These are phyloP conservation scores for Vanessa atalanta DNA, from an alignment of 1,140 invertebrate species.

Conservation along the genomic window DNA sequence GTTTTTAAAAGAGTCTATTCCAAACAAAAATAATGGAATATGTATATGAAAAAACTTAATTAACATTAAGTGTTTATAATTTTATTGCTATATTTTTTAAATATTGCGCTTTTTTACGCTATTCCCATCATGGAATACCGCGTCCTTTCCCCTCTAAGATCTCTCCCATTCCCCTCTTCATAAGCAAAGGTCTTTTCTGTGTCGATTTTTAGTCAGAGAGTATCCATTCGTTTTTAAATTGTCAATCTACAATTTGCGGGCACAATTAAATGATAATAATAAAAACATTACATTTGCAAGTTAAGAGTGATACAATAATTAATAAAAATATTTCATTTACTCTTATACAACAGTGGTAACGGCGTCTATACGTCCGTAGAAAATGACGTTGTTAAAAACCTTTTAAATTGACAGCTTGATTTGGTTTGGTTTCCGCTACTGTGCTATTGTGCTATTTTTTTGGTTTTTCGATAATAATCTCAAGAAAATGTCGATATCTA, in stretches of 20 bases:
- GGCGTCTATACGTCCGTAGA: conserved; percentile 42
- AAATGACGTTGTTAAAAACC: conserved; percentile 65
- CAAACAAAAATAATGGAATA: too few relatives aligned
- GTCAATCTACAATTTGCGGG: background rate
- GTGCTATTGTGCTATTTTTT: conserved; percentile 80
- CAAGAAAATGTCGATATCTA: conserved; percentile 76
- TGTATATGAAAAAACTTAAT: background rate
- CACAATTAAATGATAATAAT: conserved; percentile 1
- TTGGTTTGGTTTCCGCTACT: conserved; percentile 80
- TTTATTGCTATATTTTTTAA: background rate
- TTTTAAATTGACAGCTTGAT: conserved; percentile 80
- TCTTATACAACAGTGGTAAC: conserved; percentile 22
- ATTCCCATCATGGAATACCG: conserved; percentile 32
- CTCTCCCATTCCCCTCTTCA: conserved; percentile 27
- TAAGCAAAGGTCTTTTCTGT: conserved; percentile 40
- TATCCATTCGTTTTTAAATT: conserved; percentile 16
- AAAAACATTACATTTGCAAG: background rate
- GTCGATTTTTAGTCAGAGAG: conserved; percentile 27
- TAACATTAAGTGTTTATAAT: background rate
- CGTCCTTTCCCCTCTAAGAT: conserved; percentile 38
- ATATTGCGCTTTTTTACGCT: conserved; percentile 18
- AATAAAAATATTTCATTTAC: conserved; percentile 13
- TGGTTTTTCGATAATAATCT: conserved; percentile 67
- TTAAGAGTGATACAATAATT: background rate
- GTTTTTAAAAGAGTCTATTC: too few relatives aligned